A percentile compares a stretch with the other conserved stretches of the same genome.
Conservation (phyloP, 2,797 vertebrate species). For the Cuniculus paca region DNA sequence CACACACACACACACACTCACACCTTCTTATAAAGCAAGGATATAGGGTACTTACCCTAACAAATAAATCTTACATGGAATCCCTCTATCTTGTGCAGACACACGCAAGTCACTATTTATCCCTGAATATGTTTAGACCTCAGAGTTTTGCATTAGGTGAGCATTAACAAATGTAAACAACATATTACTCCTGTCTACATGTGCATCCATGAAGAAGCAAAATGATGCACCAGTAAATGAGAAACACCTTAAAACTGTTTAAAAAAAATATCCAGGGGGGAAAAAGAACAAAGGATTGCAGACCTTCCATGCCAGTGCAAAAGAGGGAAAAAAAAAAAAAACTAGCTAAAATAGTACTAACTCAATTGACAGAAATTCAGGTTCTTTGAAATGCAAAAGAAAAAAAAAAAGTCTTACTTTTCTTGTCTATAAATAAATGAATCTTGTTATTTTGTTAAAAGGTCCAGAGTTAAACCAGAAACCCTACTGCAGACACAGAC, state of each 20-base stretch:
- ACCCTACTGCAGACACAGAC: not conserved
- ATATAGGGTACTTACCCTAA: not conserved
- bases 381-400: constrained; percentile 64
- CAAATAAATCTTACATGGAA: not conserved
- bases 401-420: constrained; percentile 34
- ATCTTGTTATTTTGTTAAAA: constrained; percentile 50
- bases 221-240: constrained; percentile 51
- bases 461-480: not conserved
- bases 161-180: constrained; percentile 19
- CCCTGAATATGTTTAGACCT: not conserved
- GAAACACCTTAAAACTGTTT: constrained; percentile 45
- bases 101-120: constrained; percentile 23
- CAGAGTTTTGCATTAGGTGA: constrained; percentile 16
- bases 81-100: constrained; percentile 4
- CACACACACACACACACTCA: not conserved
- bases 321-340: constrained; percentile 38
- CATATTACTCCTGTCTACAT: constrained; percentile 8
- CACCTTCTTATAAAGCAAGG: constrained; percentile 40
- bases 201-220: constrained; percentile 28
- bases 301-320: not conserved
- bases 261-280: constrained; percentile 24
- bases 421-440: constrained; percentile 72
- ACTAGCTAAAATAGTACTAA: constrained; percentile 46
- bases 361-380: constrained; percentile 64
- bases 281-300: constrained; percentile 63